A percentile compares a stretch with the other conserved stretches of the same genome.
phyloP scores from a whole-genome alignment of 2,113 vertebrate genomes.

The Oreamnos americanus region DNA sequence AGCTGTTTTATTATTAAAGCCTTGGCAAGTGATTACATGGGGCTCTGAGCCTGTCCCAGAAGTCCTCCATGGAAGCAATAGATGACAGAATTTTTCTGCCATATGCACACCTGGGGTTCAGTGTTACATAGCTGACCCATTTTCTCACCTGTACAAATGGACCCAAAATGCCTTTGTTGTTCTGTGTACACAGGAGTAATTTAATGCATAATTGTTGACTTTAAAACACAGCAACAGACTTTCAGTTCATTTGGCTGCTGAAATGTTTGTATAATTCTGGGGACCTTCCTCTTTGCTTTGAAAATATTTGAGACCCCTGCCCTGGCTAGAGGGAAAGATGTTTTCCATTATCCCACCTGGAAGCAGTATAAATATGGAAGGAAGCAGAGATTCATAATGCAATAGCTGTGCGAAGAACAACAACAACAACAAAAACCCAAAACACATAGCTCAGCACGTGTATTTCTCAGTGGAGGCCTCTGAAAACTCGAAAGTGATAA shows the following conservation, averaged over 20 bases:
- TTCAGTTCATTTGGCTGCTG: constrained; percentile 19
- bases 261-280: not conserved
- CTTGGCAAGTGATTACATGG: not conserved
- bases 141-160: constrained; percentile 53
- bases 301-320: not conserved
- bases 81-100: constrained; percentile 24
- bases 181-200: constrained; percentile 1
- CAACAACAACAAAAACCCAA: not conserved
- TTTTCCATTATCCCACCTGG: not conserved
- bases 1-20: constrained; percentile 45
- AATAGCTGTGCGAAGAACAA: not conserved
- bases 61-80: not conserved
- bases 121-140: constrained; percentile 50
- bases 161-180: constrained; percentile 18
- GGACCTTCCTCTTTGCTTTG: not conserved
- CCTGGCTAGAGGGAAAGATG: not conserved
- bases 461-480: not conserved
- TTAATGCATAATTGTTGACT: constrained; percentile 32
- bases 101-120: constrained; percentile 27
- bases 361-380: not conserved
- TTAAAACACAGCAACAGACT: constrained; percentile 27
- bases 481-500: not conserved
- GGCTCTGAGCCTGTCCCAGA: not conserved
- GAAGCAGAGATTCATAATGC: not conserved
- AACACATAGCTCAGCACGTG: not conserved